phyloP scores from a whole-genome alignment of 2,888 invertebrate genomes.

The Tiliacea citrago region DNA sequence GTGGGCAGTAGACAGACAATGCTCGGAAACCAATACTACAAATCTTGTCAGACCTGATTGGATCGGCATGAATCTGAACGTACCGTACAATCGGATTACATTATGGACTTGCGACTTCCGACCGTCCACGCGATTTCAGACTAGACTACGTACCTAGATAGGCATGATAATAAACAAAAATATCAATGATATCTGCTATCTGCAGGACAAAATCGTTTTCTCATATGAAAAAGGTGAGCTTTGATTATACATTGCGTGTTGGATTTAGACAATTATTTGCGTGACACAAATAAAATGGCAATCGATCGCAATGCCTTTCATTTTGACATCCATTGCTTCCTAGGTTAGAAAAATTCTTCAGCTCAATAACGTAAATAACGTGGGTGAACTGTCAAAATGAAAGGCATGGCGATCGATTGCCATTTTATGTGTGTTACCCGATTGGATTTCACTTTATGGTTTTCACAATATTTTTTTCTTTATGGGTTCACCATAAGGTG shows the following conservation, averaged over 20 bases:
- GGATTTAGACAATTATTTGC: background rate
- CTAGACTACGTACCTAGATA: background rate
- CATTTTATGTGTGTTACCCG: no score
- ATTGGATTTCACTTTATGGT: no score
- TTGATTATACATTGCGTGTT: background rate
- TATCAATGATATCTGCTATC: background rate
- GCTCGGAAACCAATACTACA: slow-evolving; percentile 6
- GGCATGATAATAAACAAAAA: background rate
- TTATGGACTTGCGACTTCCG: slow-evolving; percentile 12
- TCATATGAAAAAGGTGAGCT: background rate
- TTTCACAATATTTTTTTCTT: no score
- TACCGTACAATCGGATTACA: slow-evolving; percentile 44
- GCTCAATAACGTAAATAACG: no score
- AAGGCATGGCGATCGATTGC: no score
- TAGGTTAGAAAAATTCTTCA: no score
- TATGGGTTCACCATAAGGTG: no score
- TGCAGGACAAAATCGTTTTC: background rate
- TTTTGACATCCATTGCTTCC: no score
- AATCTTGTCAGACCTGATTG: slow-evolving; percentile 28
- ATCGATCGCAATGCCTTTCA: no score
- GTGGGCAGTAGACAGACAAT: background rate
- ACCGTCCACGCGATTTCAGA: background rate
- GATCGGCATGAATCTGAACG: slow-evolving; percentile 35
- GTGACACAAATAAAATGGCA: no score
- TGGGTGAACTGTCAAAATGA: no score